Evolutionary conservation across 37 sponge, comb jelly and placozoan genomes (phyloP).

Genomic region (Petrosia ficiformis): DNA sequence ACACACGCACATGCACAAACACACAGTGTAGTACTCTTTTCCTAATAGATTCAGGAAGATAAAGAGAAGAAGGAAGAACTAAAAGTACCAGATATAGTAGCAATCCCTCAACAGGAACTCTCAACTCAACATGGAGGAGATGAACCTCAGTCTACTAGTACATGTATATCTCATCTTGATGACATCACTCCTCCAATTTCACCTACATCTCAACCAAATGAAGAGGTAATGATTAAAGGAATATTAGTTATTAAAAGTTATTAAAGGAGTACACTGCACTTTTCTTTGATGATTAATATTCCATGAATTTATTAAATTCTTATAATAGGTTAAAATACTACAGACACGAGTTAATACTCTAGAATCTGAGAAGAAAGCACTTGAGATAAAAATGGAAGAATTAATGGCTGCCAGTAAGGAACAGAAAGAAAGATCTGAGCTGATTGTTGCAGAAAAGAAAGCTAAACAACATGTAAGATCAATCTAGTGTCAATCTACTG

Average conservation of each 20-base stretch:
- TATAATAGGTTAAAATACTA: too few species aligned
- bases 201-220: too few species aligned
- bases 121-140: background rate
- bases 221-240: too few species aligned
- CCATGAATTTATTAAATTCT: too few species aligned
- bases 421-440: conserved; percentile 49
- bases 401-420: conserved; percentile 34
- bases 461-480: conserved; percentile 13
- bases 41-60: conserved; percentile 6
- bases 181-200: background rate
- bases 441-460: conserved; percentile 26
- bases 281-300: too few species aligned
- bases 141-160: background rate
- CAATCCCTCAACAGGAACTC: too few species aligned
- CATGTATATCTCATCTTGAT: background rate
- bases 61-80: too few species aligned
- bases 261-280: too few species aligned
- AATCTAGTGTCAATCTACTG: background rate
- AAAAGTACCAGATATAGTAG: too few species aligned
- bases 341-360: background rate
- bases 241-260: too few species aligned
- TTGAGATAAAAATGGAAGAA: conserved; percentile 9
- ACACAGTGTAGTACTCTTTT: background rate
- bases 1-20: too few species aligned
- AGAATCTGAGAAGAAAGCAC: conserved; percentile 8